Conservation (phyloP, 2,113 vertebrate species). For the Arizona elegans region DNA sequence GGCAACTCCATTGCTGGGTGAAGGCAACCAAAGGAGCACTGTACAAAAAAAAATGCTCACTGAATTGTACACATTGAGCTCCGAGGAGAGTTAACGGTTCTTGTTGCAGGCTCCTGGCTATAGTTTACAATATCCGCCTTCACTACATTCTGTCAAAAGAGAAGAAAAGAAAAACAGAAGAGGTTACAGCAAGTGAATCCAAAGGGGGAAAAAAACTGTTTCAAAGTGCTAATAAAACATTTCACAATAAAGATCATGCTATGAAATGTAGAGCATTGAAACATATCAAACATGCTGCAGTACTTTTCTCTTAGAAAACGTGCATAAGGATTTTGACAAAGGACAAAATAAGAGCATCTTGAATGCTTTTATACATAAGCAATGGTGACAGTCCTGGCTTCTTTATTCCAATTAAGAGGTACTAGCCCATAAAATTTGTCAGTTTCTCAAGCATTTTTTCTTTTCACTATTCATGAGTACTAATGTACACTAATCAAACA, state of each 20-base stretch:
- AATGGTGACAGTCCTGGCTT: not conserved
- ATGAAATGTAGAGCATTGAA: constrained; percentile 17
- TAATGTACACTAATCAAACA: not conserved
- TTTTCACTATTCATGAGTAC: not conserved
- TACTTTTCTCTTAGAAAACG: not conserved
- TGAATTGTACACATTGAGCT: constrained; percentile 92
- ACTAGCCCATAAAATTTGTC: not conserved
- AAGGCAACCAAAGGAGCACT: constrained; percentile 45
- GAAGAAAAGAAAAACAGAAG: constrained; percentile 56
- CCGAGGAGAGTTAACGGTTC: constrained; percentile 84
- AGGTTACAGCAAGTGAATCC: constrained; percentile 52
- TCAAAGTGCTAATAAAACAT: constrained; percentile 38
- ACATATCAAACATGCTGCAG: constrained; percentile 4
- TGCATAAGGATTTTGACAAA: constrained; percentile 15
- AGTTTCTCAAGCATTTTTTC: not conserved
- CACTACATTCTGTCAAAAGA: constrained; percentile 84
- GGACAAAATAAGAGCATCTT: not conserved
- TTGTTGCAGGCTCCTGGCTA: constrained; percentile 89
- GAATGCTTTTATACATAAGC: not conserved
- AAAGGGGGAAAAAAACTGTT: constrained; percentile 2
- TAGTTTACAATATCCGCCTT: constrained; percentile 99
- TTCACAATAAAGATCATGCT: constrained; percentile 42
- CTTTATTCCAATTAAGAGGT: not conserved
- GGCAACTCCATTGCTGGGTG: constrained; percentile 34
- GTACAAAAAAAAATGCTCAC: constrained; percentile 55